phyloP scores from a whole-genome alignment of 2,888 invertebrate species.

The Idaea straminata region DNA sequence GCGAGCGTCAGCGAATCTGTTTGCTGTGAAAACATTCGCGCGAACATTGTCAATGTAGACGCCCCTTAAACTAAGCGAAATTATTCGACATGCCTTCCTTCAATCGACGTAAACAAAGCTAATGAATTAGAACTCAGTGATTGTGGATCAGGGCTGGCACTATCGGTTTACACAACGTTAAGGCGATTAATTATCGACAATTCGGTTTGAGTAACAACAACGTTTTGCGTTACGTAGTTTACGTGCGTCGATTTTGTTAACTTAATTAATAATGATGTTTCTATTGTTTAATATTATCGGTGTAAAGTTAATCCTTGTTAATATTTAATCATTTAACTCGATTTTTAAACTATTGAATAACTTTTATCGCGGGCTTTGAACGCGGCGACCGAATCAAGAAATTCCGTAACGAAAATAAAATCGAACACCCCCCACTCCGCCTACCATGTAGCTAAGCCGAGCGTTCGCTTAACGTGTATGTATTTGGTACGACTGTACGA shows the following conservation, averaged over 20 bases:
- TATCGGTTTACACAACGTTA: not conserved
- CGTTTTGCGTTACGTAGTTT: not conserved
- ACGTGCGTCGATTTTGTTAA: not conserved
- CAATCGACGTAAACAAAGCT: slow-evolving; percentile 28
- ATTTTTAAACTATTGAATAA: too few relatives aligned
- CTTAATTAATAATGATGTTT: slow-evolving; percentile 10
- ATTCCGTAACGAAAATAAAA: too few relatives aligned
- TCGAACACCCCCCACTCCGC: too few relatives aligned
- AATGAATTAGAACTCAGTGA: slow-evolving; percentile 20
- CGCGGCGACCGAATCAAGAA: too few relatives aligned
- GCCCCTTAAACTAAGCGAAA: slow-evolving; percentile 7
- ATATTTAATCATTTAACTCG: too few relatives aligned
- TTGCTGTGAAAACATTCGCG: too few relatives aligned
- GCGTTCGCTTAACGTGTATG: too few relatives aligned
- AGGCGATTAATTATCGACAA: not conserved
- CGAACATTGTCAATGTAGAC: not conserved
- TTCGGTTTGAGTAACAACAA: not conserved
- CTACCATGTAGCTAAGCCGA: too few relatives aligned
- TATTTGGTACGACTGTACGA: too few relatives aligned
- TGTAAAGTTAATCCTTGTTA: not conserved
- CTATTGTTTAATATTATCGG: not conserved
- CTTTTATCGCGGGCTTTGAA: too few relatives aligned
- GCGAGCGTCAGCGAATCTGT: too few relatives aligned
- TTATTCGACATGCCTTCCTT: slow-evolving; percentile 31
- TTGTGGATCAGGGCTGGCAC: slow-evolving; percentile 13